Percentiles rank a stretch among this genome's conserved stretches.
phyloP scores from a whole-genome alignment of 1,140 invertebrate genomes.

The Tribolium castaneum region DNA sequence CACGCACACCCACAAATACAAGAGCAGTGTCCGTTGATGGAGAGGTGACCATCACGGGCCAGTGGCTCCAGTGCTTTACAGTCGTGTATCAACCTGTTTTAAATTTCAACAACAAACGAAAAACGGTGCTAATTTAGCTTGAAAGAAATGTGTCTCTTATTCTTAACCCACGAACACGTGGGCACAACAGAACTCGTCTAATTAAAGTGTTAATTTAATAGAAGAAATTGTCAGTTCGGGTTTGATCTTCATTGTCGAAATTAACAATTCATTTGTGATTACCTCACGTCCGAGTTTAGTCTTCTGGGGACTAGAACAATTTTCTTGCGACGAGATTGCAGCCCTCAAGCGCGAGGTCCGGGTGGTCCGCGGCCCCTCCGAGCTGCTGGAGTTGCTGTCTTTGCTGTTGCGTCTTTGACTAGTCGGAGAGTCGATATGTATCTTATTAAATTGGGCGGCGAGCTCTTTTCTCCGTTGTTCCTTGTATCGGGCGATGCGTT shows the following conservation, averaged over 20 bases:
- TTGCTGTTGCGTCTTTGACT: constrained; percentile 39
- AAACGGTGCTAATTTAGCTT: neutral
- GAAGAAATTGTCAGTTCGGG: too few species aligned
- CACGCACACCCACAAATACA: constrained; percentile 41
- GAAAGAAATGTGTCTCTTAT: too few species aligned
- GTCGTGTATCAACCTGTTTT: constrained; percentile 15
- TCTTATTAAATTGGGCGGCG: constrained; percentile 61
- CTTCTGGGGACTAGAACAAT: constrained; percentile 1
- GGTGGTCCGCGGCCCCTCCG: constrained; percentile 71
- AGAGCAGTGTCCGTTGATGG: constrained; percentile 32
- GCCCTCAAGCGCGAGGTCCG: constrained; percentile 77
- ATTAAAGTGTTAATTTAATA: too few species aligned
- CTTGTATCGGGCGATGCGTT: constrained; percentile 74
- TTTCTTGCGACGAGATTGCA: constrained; percentile 62
- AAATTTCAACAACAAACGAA: neutral
- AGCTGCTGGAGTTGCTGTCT: constrained; percentile 62
- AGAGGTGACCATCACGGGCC: constrained; percentile 49
- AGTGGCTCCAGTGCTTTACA: constrained; percentile 12
- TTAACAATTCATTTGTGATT: neutral
- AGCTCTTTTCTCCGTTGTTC: constrained; percentile 73
- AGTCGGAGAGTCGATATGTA: constrained; percentile 8
- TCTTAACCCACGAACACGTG: too few species aligned
- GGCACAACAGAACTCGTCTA: too few species aligned
- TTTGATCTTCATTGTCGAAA: too few species aligned
- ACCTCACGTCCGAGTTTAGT: constrained; percentile 42